These are phyloP conservation scores for Triplophysa dalaica DNA, from an alignment of 2,113 vertebrate species.

Conservation along the genomic window DNA sequence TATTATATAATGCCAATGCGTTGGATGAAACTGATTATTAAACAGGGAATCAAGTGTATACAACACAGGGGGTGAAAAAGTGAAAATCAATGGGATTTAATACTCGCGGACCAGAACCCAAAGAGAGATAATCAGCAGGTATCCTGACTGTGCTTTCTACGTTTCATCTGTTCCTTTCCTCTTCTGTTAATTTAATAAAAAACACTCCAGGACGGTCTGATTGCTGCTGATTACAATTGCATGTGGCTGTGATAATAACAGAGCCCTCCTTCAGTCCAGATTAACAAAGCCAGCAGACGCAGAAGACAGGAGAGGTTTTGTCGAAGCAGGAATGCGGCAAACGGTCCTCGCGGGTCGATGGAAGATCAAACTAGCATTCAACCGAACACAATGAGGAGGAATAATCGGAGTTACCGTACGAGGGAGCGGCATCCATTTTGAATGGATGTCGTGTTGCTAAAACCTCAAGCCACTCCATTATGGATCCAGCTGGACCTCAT, in stretches of 20 bases:
- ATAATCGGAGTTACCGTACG: constrained; percentile 5
- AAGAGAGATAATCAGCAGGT: constrained; percentile 38
- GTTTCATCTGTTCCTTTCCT: constrained; percentile 41
- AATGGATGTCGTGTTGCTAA: constrained; percentile 20
- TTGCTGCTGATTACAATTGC: constrained; percentile 51
- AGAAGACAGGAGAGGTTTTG: not conserved
- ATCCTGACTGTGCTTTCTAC: constrained; percentile 11
- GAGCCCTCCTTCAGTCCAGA: constrained; percentile 20
- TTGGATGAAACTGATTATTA: constrained; percentile 24
- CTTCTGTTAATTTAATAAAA: constrained; percentile 53
- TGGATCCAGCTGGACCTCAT: constrained; percentile 22
- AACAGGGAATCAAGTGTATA: constrained; percentile 13
- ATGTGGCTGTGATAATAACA: constrained; percentile 41
- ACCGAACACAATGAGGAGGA: constrained; percentile 25
- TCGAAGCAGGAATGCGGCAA: constrained; percentile 8
- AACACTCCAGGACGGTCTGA: constrained; percentile 43
- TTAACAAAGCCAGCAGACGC: constrained; percentile 22
- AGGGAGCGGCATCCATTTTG: not conserved
- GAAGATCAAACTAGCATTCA: constrained; percentile 26
- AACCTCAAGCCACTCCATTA: constrained; percentile 9
- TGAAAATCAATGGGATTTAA: constrained; percentile 28
- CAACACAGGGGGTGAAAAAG: constrained; percentile 14
- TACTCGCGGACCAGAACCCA: constrained; percentile 7
- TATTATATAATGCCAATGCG: not conserved
- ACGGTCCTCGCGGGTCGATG: not conserved